These are phyloP conservation scores for Leptinotarsa rubiginosa DNA, from an alignment of 2,888 invertebrate species.

Conservation along the genomic window DNA sequence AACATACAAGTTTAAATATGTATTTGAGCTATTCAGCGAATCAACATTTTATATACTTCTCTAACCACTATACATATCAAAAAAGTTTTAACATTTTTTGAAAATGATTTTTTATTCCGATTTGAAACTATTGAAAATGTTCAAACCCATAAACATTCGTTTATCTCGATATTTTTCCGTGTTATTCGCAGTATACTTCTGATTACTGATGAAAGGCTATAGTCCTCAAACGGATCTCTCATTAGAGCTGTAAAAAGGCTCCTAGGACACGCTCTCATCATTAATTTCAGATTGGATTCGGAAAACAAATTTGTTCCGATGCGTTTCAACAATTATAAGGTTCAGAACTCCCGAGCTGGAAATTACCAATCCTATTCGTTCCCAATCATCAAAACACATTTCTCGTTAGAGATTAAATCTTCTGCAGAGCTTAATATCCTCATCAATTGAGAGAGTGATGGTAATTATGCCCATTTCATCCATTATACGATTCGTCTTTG, in stretches of 20 bases:
- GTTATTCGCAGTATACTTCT: slow-evolving; percentile 4
- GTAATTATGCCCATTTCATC: slow-evolving; percentile 46
- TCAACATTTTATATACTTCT: too few species aligned
- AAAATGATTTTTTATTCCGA: too few species aligned
- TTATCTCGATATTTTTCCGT: background rate
- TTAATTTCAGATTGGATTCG: slow-evolving; percentile 20
- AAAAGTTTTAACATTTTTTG: too few species aligned
- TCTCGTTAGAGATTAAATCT: slow-evolving; percentile 32
- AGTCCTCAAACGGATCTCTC: slow-evolving; percentile 17
- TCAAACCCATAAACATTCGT: background rate
- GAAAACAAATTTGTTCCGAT: slow-evolving; percentile 32
- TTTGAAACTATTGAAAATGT: too few species aligned
- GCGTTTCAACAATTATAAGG: slow-evolving; percentile 35
- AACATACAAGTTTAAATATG: too few species aligned
- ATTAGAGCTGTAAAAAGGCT: slow-evolving; percentile 24
- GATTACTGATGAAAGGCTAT: slow-evolving; percentile 7
- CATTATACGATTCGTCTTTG: slow-evolving; percentile 48
- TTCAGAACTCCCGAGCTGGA: slow-evolving; percentile 34
- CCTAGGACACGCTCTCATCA: slow-evolving; percentile 23
- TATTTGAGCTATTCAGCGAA: too few species aligned
- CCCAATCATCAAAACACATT: slow-evolving; percentile 44
- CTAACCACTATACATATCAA: too few species aligned
- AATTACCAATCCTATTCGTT: slow-evolving; percentile 45
- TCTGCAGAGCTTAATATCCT: slow-evolving; percentile 35
- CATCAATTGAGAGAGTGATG: slow-evolving; percentile 45